Evolutionary conservation across 2,888 invertebrate species (phyloP).

Genomic region (Scotopteryx bipunctaria): DNA sequence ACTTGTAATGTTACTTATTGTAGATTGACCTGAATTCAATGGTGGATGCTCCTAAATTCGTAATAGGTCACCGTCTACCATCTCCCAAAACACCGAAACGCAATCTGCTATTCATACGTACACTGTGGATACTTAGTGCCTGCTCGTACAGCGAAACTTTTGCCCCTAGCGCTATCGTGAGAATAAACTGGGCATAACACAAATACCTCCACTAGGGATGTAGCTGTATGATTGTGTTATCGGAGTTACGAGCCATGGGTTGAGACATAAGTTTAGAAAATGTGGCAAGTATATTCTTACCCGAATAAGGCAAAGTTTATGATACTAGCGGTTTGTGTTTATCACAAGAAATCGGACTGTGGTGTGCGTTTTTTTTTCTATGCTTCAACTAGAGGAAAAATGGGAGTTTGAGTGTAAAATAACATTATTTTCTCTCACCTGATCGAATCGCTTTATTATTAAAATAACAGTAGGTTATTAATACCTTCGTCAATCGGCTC

Average conservation of each 20-base stretch:
- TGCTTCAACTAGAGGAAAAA: too few species aligned
- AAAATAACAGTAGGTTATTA: too few species aligned
- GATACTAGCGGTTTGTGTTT: too few species aligned
- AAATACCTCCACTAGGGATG: constrained; percentile 11
- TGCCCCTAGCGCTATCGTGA: constrained; percentile 19
- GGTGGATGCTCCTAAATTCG: constrained; percentile 5
- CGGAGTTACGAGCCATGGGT: background rate
- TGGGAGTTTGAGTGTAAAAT: too few species aligned
- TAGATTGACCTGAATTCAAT: constrained; percentile 3
- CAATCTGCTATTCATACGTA: constrained; percentile 49
- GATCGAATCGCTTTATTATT: too few species aligned
- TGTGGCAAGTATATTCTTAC: background rate
- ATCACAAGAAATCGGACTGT: too few species aligned
- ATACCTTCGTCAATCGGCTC: too few species aligned
- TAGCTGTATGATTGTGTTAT: constrained; percentile 1
- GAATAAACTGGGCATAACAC: constrained; percentile 21
- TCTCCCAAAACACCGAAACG: constrained; percentile 26
- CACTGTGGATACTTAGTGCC: background rate
- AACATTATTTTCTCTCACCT: too few species aligned
- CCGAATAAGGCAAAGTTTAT: background rate
- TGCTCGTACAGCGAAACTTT: constrained; percentile 25
- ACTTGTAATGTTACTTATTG: background rate
- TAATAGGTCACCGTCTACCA: constrained; percentile 8
- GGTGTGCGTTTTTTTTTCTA: too few species aligned
- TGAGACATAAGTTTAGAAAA: background rate